phyloP scores from a whole-genome alignment of 2,113 vertebrate genomes.

The Menidia beryllina region DNA sequence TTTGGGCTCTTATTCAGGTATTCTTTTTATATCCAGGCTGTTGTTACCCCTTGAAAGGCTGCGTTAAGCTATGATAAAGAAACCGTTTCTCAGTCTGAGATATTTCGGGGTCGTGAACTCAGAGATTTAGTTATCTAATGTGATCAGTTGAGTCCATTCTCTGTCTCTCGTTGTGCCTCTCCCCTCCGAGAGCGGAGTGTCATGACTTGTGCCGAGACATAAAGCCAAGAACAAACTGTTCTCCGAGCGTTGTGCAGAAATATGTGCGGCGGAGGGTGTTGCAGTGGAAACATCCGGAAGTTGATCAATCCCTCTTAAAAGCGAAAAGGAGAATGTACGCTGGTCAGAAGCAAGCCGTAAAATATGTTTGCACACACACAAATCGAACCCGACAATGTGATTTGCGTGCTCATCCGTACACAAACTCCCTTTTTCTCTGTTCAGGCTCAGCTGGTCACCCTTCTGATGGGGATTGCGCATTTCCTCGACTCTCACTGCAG shows the following conservation, averaged over 20 bases:
- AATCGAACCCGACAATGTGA: not conserved
- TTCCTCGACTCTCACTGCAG: slow-evolving; percentile 66
- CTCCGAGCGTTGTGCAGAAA: slow-evolving; percentile 56
- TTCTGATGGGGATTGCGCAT: slow-evolving; percentile 22
- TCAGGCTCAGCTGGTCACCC: slow-evolving; percentile 19
- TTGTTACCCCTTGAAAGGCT: slow-evolving; percentile 29
- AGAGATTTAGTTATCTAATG: slow-evolving; percentile 18
- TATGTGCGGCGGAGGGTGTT: slow-evolving; percentile 48
- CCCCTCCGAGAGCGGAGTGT: slow-evolving; percentile 45
- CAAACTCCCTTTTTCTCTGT: not conserved
- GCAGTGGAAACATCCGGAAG: slow-evolving; percentile 37
- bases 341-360: slow-evolving; percentile 24
- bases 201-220: slow-evolving; percentile 44
- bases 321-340: slow-evolving; percentile 39
- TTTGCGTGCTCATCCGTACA: not conserved
- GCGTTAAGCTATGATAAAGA: slow-evolving; percentile 39
- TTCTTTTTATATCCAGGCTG: slow-evolving; percentile 31
- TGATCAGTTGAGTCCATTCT: not conserved
- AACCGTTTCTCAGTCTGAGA: slow-evolving; percentile 24
- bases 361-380: not conserved
- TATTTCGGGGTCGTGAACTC: slow-evolving; percentile 6
- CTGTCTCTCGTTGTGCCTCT: slow-evolving; percentile 37
- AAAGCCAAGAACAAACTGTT: slow-evolving; percentile 78
- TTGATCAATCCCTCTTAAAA: slow-evolving; percentile 36
- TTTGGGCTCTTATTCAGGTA: slow-evolving; percentile 30